phyloP scores from a whole-genome alignment of 2,888 invertebrate genomes.

The Malthinus seriepunctatus region DNA sequence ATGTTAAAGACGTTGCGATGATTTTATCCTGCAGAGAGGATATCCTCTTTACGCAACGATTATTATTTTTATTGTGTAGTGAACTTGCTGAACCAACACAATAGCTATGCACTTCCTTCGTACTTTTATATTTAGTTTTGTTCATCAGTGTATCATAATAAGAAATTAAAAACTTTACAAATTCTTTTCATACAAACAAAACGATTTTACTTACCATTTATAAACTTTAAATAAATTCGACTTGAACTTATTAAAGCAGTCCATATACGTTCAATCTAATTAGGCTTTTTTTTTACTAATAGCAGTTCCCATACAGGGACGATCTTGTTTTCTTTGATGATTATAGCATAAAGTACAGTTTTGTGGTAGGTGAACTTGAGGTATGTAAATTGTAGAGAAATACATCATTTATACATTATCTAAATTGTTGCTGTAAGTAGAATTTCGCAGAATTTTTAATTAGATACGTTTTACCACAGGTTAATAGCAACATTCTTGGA shows the following conservation, averaged over 20 bases:
- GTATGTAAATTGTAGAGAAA: too few species aligned
- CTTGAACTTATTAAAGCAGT: background rate
- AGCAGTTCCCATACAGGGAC: background rate
- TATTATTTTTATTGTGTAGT: conserved; percentile 45
- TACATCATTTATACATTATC: too few species aligned
- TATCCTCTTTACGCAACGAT: conserved; percentile 49
- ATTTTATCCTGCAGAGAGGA: conserved; percentile 43
- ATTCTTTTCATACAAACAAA: too few species aligned
- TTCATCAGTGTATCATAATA: too few species aligned
- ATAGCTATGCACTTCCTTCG: conserved; percentile 38
- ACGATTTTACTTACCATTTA: too few species aligned
- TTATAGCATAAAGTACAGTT: too few species aligned
- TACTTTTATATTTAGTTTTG: background rate
- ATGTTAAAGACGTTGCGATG: conserved; percentile 29
- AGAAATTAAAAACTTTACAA: too few species aligned
- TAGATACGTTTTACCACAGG: conserved; percentile 12
- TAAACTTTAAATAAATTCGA: background rate
- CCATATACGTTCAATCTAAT: background rate
- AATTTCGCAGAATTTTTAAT: conserved; percentile 12
- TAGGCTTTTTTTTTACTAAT: too few species aligned
- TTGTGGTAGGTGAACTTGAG: too few species aligned
- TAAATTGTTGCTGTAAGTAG: background rate
- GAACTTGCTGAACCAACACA: conserved; percentile 40
- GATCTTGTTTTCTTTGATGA: background rate
- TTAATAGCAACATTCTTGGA: conserved; percentile 10